These are phyloP conservation scores for Chloroclysta siterata DNA, from an alignment of 2,888 invertebrate species.

Conservation along the genomic window DNA sequence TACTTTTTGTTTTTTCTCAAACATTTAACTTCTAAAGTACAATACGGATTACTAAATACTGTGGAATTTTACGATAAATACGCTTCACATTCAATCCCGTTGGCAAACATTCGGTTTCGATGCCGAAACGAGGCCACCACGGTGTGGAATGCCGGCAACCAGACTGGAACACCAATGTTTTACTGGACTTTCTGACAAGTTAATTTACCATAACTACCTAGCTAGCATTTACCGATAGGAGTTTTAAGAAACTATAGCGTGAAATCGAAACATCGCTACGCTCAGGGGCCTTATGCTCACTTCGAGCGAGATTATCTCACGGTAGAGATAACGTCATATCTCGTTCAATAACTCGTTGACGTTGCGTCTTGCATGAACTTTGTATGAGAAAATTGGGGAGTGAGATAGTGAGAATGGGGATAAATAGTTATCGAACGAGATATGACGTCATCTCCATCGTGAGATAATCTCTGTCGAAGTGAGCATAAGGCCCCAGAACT, in stretches of 20 bases:
- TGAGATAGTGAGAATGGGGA: too few species aligned
- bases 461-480: too few species aligned
- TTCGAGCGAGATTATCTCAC: too few species aligned
- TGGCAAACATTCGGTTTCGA: constrained; percentile 21
- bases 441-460: too few species aligned
- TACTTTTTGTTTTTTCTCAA: neutral
- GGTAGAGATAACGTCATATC: too few species aligned
- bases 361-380: too few species aligned
- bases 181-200: constrained; percentile 55
- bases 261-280: constrained; percentile 30
- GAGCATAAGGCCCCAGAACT: too few species aligned
- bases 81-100: constrained; percentile 21
- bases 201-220: constrained; percentile 37
- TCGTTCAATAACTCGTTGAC: too few species aligned
- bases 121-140: constrained; percentile 59
- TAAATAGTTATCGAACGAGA: too few species aligned
- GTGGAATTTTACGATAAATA: constrained; percentile 10
- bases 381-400: too few species aligned
- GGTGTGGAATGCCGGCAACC: constrained; percentile 63
- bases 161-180: constrained; percentile 73
- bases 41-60: neutral
- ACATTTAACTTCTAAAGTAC: neutral
- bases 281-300: too few species aligned
- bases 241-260: constrained; percentile 33
- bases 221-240: constrained; percentile 38